Evolutionary conservation across 1,140 invertebrate species (phyloP).

Genomic region (Musca vetustissima): DNA sequence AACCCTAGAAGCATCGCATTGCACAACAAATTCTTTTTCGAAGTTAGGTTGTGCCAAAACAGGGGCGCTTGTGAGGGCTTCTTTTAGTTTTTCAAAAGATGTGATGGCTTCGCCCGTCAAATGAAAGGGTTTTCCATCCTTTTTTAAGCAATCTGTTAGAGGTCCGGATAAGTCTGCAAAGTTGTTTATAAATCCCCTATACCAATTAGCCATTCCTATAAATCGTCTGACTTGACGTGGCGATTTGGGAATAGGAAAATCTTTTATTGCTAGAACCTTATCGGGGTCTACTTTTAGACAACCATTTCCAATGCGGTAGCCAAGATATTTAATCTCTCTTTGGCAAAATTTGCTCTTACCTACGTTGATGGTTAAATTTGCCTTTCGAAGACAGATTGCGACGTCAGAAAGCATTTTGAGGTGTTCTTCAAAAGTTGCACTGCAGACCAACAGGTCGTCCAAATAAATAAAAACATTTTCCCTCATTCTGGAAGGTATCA

Average conservation of each 20-base stretch:
- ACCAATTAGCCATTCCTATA: conserved; percentile 55
- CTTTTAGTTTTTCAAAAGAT: conserved; percentile 32
- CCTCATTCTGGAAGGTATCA: conserved; percentile 8
- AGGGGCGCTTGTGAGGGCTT: conserved; percentile 26
- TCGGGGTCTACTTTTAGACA: conserved; percentile 38
- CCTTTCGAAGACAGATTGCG: conserved; percentile 27
- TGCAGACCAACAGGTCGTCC: conserved; percentile 50
- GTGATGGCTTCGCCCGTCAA: background rate
- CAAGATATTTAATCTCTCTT: conserved; percentile 32
- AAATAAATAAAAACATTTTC: conserved; percentile 28
- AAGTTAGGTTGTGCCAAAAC: conserved; percentile 36
- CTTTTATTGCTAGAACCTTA: background rate
- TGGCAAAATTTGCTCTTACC: conserved; percentile 32
- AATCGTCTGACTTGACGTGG: conserved; percentile 54
- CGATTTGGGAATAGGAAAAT: conserved; percentile 34
- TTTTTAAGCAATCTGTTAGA: conserved; percentile 36
- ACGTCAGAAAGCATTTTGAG: conserved; percentile 34
- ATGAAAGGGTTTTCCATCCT: background rate
- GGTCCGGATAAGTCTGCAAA: conserved; percentile 38
- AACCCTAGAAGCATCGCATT: conserved; percentile 25
- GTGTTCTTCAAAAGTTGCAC: conserved; percentile 50
- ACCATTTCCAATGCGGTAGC: conserved; percentile 35
- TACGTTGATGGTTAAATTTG: conserved; percentile 34
- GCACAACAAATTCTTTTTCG: conserved; percentile 25
- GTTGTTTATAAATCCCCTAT: conserved; percentile 44